Percentiles rank a stretch among this genome's conserved stretches.
These are phyloP conservation scores for Microchrysa polita DNA, from an alignment of 2,888 invertebrate species.

Conservation along the genomic window DNA sequence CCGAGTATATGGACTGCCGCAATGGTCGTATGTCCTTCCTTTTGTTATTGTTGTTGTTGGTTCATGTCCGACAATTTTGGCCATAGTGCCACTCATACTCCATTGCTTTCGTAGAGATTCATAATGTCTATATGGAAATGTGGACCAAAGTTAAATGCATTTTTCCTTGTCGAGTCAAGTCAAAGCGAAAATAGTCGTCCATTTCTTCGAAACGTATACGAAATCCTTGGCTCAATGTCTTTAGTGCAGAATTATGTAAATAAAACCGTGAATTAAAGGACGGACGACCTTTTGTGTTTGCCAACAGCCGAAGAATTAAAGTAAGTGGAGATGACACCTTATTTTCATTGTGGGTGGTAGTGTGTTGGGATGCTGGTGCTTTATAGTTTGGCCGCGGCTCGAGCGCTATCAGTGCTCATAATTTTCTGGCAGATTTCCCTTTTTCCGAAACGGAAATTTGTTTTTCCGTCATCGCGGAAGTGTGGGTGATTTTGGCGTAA, in stretches of 20 bases:
- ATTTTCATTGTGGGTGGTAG: background rate
- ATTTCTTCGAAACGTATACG: background rate
- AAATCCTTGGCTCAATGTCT: conserved; percentile 43
- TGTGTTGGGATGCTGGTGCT: conserved; percentile 20
- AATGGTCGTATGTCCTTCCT: background rate
- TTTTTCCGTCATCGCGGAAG: too few relatives aligned
- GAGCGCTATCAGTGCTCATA: conserved; percentile 49
- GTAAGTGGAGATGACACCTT: conserved; percentile 21
- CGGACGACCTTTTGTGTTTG: conserved; percentile 15
- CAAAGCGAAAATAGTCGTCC: conserved; percentile 12
- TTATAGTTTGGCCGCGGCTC: conserved; percentile 19
- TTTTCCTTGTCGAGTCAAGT: conserved; percentile 18
- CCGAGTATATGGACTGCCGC: too few relatives aligned
- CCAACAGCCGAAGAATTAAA: background rate
- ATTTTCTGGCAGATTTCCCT: conserved; percentile 53
- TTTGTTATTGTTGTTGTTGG: conserved; percentile 30
- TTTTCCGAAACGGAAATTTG: conserved; percentile 23
- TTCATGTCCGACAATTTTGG: conserved; percentile 25
- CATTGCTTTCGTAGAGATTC: conserved; percentile 9
- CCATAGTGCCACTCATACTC: conserved; percentile 10
- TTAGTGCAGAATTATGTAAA: conserved; percentile 53
- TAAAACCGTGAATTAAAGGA: conserved; percentile 53
- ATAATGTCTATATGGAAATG: conserved; percentile 40
- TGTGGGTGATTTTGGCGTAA: too few relatives aligned
- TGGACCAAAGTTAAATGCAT: conserved; percentile 36